Base-by-base conservation (phyloP, 2,888 invertebrate species). In the Andrena bucephala region DNA sequence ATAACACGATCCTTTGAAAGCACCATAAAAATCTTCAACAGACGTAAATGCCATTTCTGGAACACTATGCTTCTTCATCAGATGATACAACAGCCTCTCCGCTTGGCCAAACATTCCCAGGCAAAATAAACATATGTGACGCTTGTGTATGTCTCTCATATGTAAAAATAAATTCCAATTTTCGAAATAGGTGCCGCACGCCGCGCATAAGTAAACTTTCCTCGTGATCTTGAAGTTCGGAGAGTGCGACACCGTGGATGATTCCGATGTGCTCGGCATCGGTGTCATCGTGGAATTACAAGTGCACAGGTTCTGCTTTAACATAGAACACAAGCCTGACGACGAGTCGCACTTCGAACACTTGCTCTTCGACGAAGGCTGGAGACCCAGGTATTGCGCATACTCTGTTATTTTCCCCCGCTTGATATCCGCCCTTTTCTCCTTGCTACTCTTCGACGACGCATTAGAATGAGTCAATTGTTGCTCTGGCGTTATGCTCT, bases 151-250 rank as follows among this genome's bases (percentile, higher is more conserved):
- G 91, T 97, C 97, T 72, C 97, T 95, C 96, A 98, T 97, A 90
- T 98, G 98, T 63, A 97, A 94, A 92, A 97, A 98, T 80, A 98
- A 95, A 94, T 97, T 97, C 97, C 97, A 97, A 90, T 97, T 97
- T 94, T 97, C 97, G 94, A 97, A 97, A 91, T 97, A 97, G 13
- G 97, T 97, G 62, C 96, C 97, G 93, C 98, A 98, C 0, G 97
- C 96, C 16, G 97, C 96, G 93, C 98, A 98, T 70, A 97, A 94
- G 93, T 97, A 98, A 81, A 97, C 97, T 93, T 97, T 97, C 60
- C 97, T 95, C n/a, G 96, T 96, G 62, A 96, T 95, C 92, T 96
- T 95, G 66, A 96, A 96, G 89, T 95, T 95, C 36, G 92, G 87
- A 74, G 90, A 81, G 91, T 83, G 84, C 89, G 94, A 76, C 50